Conservation (phyloP, 1,140 invertebrate genomes). For the Tyrophagus putrescentiae region DNA sequence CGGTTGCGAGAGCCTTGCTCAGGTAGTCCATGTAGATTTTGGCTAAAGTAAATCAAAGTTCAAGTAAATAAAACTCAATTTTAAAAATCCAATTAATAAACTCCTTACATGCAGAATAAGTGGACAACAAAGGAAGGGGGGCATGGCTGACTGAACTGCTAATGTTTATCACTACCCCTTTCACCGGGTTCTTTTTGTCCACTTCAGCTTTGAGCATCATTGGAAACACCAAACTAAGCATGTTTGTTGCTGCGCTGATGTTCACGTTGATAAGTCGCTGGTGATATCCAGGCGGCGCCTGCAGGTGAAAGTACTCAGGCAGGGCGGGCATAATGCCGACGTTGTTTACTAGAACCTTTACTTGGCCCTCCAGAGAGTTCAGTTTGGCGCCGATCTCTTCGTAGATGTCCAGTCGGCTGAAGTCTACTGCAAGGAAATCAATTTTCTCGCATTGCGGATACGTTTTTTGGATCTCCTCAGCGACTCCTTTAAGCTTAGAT, state of each 20-base stretch:
- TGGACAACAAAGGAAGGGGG: no score
- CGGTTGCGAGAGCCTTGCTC: no score
- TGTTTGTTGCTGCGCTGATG: background rate
- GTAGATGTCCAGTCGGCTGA: background rate
- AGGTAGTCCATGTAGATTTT: no score
- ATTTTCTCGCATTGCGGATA: background rate
- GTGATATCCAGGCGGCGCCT: background rate
- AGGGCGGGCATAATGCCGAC: background rate
- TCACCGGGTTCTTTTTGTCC: no score
- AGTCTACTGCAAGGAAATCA: background rate
- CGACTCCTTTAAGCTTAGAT: slow-evolving; percentile 40
- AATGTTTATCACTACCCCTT: no score
- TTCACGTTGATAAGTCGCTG: background rate
- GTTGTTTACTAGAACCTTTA: background rate
- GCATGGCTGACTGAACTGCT: no score
- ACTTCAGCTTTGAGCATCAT: no score
- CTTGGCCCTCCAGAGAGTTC: background rate
- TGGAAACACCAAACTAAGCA: background rate
- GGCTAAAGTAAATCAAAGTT: no score
- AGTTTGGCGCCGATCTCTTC: background rate
- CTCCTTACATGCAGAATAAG: no score
- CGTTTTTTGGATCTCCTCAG: slow-evolving; percentile 24
- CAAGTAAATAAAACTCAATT: no score
- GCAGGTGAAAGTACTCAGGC: background rate
- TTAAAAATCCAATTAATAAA: no score